Conservation (phyloP, 2,113 vertebrate species). For the Carettochelys insculpta region DNA sequence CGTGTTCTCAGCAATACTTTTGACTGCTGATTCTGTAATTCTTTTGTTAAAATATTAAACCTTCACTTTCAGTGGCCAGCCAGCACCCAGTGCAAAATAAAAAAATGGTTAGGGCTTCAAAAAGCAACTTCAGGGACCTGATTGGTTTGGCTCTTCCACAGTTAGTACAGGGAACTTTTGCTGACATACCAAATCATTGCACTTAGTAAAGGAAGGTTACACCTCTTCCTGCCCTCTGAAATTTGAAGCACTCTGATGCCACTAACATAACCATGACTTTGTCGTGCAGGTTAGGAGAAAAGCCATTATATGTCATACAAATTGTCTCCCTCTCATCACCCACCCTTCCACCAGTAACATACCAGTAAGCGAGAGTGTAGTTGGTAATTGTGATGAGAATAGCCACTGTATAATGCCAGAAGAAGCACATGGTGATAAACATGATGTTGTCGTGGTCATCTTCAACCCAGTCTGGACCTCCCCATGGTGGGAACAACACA, state of each 20-base stretch:
- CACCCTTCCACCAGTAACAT: constrained; percentile 30
- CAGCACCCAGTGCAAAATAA: not conserved
- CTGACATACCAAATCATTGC: not conserved
- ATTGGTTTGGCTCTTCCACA: rapidly evolving
- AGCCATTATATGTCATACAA: not conserved
- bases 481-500: constrained; percentile 87
- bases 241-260: not conserved
- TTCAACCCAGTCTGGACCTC: constrained; percentile 80
- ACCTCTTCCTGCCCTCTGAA: not conserved
- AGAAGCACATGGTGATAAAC: constrained; percentile 98
- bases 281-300: not conserved
- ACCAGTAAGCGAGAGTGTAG: constrained; percentile 81
- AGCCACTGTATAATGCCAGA: constrained; percentile 89
- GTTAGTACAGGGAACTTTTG: rapidly evolving
- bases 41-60: not conserved
- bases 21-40: not conserved
- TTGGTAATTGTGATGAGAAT: constrained; percentile 73
- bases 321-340: not conserved
- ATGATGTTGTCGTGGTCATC: constrained; percentile 84
- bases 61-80: not conserved
- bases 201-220: rapidly evolving
- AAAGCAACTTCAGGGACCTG: not conserved
- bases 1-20: not conserved
- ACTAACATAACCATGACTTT: not conserved
- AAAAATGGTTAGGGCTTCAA: not conserved